A percentile compares a stretch with the other conserved stretches of the same genome.
phyloP scores from a whole-genome alignment of 2,888 invertebrate species.

The Poecilobothrus nobilitatus region DNA sequence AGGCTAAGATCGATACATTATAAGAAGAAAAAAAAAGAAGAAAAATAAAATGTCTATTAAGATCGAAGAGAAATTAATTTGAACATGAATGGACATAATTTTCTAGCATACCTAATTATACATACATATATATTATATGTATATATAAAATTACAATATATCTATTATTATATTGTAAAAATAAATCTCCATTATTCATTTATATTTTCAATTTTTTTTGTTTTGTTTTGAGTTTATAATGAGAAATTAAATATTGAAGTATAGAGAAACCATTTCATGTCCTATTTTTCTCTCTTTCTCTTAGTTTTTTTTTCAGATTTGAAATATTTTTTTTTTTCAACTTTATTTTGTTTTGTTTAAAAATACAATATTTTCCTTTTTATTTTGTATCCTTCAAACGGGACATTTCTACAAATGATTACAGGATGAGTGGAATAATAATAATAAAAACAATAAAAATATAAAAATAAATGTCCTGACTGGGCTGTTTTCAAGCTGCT shows the following conservation, averaged over 20 bases:
- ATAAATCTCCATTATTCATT: not conserved
- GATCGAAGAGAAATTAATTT: too few relatives aligned
- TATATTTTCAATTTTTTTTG: not conserved
- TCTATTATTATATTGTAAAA: too few relatives aligned
- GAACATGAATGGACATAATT: too few relatives aligned
- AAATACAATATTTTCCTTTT: too few relatives aligned
- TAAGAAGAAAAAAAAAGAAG: too few relatives aligned
- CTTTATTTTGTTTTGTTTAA: too few relatives aligned
- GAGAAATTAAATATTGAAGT: conserved; percentile 3
- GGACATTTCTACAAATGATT: not conserved
- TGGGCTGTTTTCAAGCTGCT: not conserved
- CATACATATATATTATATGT: too few relatives aligned
- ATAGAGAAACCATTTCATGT: not conserved
- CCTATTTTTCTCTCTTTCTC: not conserved
- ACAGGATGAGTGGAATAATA: not conserved
- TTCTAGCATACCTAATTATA: too few relatives aligned
- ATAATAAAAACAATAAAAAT: not conserved
- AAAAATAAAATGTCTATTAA: too few relatives aligned
- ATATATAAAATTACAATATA: not conserved
- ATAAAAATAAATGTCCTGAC: not conserved
- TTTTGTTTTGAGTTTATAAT: not conserved
- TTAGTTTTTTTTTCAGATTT: not conserved
- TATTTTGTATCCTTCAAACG: not conserved
- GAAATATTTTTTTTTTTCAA: not conserved
- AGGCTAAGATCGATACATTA: too few relatives aligned